Evolutionary conservation across 2,888 invertebrate species (phyloP).

Genomic region (Malachius bipustulatus): DNA sequence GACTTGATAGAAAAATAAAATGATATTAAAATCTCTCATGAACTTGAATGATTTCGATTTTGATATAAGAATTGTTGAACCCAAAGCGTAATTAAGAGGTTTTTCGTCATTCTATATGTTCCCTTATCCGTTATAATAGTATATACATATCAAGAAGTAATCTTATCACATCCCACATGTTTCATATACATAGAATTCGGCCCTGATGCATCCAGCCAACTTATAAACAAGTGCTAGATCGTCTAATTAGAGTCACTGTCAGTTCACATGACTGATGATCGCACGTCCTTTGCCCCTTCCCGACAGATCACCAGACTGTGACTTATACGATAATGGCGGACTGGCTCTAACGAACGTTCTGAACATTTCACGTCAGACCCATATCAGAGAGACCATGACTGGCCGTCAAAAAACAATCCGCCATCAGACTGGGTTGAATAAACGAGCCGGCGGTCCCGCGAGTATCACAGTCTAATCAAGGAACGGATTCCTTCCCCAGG

Average conservation of each 20-base stretch:
- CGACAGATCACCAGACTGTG: conserved; percentile 22
- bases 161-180: too few relatives aligned
- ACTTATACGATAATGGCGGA: conserved; percentile 20
- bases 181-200: too few relatives aligned
- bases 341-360: conserved; percentile 25
- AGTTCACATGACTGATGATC: conserved; percentile 32
- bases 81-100: too few relatives aligned
- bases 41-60: too few relatives aligned
- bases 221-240: conserved; percentile 26
- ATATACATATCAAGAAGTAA: too few relatives aligned
- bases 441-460: conserved; percentile 24
- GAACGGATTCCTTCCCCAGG: conserved; percentile 19
- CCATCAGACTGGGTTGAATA: conserved; percentile 25
- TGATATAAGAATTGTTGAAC: too few relatives aligned
- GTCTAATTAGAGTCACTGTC: conserved; percentile 37
- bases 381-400: conserved; percentile 34
- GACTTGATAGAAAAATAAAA: too few relatives aligned
- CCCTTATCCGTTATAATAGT: too few relatives aligned
- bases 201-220: too few relatives aligned
- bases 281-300: conserved; percentile 22
- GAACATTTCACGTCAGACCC: conserved; percentile 33
- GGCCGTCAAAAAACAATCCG: conserved; percentile 31
- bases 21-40: too few relatives aligned
- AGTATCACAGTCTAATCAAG: conserved; percentile 23
- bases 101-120: too few relatives aligned